These are phyloP conservation scores for Equus przewalskii DNA, from an alignment of 2,113 vertebrate genomes.

Conservation along the genomic window DNA sequence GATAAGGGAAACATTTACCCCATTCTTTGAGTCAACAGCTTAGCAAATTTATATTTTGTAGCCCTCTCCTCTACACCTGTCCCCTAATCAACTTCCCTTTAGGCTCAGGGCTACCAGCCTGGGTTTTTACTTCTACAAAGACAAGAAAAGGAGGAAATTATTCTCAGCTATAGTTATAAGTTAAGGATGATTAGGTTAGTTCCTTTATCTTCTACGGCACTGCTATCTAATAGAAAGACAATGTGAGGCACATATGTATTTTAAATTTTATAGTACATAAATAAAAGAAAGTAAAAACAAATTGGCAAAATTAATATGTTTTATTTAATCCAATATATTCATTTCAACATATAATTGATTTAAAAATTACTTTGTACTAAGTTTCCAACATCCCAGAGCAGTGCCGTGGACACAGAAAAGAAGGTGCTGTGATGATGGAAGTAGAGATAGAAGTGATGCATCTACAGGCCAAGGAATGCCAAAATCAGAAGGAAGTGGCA, in stretches of 20 bases:
- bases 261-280: not conserved
- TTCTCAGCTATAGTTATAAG: not conserved
- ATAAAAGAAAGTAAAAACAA: not conserved
- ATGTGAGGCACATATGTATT: not conserved
- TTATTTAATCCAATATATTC: not conserved
- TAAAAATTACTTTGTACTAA: not conserved
- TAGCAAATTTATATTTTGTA: not conserved
- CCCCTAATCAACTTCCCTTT: not conserved
- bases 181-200: not conserved
- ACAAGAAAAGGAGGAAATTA: not conserved
- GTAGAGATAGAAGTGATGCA: fast-evolving
- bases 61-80: not conserved
- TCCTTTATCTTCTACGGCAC: not conserved
- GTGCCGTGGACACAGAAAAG: not conserved
- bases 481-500: not conserved
- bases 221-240: not conserved
- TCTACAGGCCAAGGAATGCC: not conserved
- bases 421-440: not conserved
- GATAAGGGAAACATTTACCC: not conserved
- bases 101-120: not conserved
- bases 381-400: not conserved
- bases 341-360: not conserved
- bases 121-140: not conserved
- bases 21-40: not conserved
- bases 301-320: not conserved